These are phyloP conservation scores for Hypanus sabinus DNA, from an alignment of 2,113 vertebrate species.

Conservation along the genomic window DNA sequence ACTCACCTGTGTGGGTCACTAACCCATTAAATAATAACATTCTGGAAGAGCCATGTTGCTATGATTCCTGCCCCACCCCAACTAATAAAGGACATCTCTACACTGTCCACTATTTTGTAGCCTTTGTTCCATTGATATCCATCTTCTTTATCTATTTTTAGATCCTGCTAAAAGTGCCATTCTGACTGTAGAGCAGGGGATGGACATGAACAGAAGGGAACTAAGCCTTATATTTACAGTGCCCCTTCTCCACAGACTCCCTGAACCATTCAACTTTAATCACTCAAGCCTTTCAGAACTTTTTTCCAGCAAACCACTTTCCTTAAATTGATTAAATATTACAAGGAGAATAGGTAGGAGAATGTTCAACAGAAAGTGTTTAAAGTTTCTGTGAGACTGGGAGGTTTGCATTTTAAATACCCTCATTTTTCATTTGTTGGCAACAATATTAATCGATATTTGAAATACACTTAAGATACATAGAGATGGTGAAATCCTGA, in stretches of 20 bases:
- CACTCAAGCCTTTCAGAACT: background rate
- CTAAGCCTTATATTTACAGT: too few species aligned
- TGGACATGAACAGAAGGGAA: background rate
- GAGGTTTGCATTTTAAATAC: background rate
- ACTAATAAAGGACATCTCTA: too few species aligned
- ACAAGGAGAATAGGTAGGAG: background rate
- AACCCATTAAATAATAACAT: too few species aligned
- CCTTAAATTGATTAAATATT: background rate
- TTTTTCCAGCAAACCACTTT: background rate
- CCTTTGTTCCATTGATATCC: background rate
- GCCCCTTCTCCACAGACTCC: background rate
- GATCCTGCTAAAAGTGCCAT: background rate
- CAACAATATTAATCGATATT: background rate
- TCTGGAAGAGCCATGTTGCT: too few species aligned
- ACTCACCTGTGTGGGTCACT: too few species aligned
- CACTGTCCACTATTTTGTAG: too few species aligned
- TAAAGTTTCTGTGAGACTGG: background rate
- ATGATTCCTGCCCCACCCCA: too few species aligned
- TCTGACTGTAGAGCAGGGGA: background rate
- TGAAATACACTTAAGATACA: background rate
- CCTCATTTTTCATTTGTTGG: background rate
- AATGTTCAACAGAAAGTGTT: background rate
- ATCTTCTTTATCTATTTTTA: background rate
- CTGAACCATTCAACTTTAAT: background rate
- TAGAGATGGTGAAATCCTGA: background rate